A percentile compares a stretch with the other conserved stretches of the same genome.
Conservation (phyloP, 53 echinoderm and acorn worm species). For the Crossaster papposus region DNA sequence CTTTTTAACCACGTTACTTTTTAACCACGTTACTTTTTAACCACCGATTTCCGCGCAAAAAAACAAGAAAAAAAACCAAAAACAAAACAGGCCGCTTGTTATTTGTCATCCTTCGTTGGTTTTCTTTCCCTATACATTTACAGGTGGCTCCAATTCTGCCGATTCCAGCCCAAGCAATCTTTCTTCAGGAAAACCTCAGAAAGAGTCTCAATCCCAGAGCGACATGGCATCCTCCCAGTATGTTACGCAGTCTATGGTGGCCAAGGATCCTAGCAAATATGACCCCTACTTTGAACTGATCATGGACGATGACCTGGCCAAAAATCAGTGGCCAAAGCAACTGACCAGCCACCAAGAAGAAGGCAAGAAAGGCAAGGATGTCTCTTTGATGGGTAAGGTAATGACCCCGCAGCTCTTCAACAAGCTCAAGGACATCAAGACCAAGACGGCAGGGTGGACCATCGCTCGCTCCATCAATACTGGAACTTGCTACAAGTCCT, state of each 20-base stretch:
- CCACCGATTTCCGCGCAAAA: too few relatives aligned
- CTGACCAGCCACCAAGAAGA: slow-evolving; percentile 32
- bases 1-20: too few relatives aligned
- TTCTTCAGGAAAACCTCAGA: background rate
- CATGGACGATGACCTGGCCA: slow-evolving; percentile 56
- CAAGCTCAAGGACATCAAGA: slow-evolving; percentile 50
- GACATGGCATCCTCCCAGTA: slow-evolving; percentile 31
- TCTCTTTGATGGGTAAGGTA: slow-evolving; percentile 52
- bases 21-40: too few relatives aligned
- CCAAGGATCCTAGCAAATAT: slow-evolving; percentile 44
- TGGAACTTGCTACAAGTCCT: slow-evolving; percentile 57
- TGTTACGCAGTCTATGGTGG: slow-evolving; percentile 46
- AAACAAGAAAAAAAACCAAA: too few relatives aligned
- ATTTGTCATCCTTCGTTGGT: background rate
- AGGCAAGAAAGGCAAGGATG: slow-evolving; percentile 22
- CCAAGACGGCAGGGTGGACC: slow-evolving; percentile 52
- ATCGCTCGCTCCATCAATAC: slow-evolving; percentile 57
- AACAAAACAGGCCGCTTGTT: too few relatives aligned
- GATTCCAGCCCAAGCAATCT: background rate
- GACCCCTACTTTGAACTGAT: slow-evolving; percentile 55
- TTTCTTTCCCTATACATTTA: background rate
- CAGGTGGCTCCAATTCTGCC: background rate
- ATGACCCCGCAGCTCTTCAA: slow-evolving; percentile 60
- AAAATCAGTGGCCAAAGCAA: slow-evolving; percentile 50
- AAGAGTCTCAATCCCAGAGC: background rate